These are phyloP conservation scores for Salmo trutta DNA, from an alignment of 2,797 vertebrate species.

Conservation along the genomic window DNA sequence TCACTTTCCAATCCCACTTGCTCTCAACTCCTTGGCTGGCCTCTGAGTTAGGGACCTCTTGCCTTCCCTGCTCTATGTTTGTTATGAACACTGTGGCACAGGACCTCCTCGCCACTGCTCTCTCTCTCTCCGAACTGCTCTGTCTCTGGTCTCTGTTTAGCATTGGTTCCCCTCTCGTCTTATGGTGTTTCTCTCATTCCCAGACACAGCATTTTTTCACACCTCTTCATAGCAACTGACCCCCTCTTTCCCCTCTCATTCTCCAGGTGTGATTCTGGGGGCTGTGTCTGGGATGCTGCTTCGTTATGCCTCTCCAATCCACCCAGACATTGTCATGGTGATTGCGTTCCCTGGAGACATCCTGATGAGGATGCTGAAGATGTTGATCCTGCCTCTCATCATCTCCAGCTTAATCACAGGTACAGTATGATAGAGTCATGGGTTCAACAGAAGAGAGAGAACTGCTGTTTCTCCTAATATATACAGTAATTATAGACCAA, in stretches of 20 bases:
- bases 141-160: conserved; percentile 6
- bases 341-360: conserved; percentile 98
- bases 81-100: not conserved
- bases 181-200: not conserved
- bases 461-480: not conserved
- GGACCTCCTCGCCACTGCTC: conserved; percentile 23
- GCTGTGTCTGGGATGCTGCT: conserved; percentile 87
- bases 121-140: not conserved
- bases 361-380: conserved; percentile 99
- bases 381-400: conserved; percentile 97
- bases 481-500: too few species aligned
- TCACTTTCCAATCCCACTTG: not conserved
- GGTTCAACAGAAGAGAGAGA: not conserved
- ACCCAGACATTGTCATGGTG: conserved; percentile 94
- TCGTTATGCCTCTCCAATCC: conserved; percentile 88
- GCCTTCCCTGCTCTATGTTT: not conserved
- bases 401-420: conserved; percentile 99
- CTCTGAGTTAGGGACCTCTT: not conserved
- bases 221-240: not conserved
- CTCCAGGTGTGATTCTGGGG: conserved; percentile 93
- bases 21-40: not conserved
- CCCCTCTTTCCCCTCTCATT: not conserved
- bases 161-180: not conserved
- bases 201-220: not conserved
- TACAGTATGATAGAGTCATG: conserved; percentile 42